These are phyloP conservation scores for Neodiprion pinetum DNA, from an alignment of 1,140 invertebrate genomes.

Conservation along the genomic window DNA sequence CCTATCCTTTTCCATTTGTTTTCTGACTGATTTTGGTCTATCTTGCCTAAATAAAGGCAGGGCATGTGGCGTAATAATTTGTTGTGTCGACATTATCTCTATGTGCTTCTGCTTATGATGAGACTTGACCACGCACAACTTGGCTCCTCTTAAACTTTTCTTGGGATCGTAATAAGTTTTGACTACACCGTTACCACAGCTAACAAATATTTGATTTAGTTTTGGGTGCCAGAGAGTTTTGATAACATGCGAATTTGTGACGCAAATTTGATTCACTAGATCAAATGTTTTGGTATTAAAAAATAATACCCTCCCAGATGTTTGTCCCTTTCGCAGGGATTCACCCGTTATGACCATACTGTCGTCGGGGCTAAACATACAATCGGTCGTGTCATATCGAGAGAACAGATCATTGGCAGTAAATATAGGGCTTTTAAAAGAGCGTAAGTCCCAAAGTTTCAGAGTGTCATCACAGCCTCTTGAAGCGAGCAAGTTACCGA, in stretches of 20 bases:
- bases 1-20: slow-evolving; percentile 91
- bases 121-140: slow-evolving; percentile 86
- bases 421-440: slow-evolving; percentile 81
- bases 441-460: slow-evolving; percentile 93
- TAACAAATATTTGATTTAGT: slow-evolving; percentile 94
- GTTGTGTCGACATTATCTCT: slow-evolving; percentile 87
- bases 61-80: slow-evolving; percentile 98
- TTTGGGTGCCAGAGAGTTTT: slow-evolving; percentile 95
- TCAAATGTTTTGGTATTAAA: slow-evolving; percentile 83
- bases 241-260: slow-evolving; percentile 84
- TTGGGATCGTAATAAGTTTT: slow-evolving; percentile 92
- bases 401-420: slow-evolving; percentile 78
- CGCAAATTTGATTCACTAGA: slow-evolving; percentile 74
- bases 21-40: slow-evolving; percentile 85
- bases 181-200: slow-evolving; percentile 89
- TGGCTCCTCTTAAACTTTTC: slow-evolving; percentile 87
- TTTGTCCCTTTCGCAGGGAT: slow-evolving; percentile 77
- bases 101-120: slow-evolving; percentile 80
- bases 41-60: slow-evolving; percentile 95
- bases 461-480: slow-evolving; percentile 92
- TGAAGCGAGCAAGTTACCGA: slow-evolving; percentile 80
- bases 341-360: slow-evolving; percentile 87
- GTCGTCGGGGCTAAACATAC: slow-evolving; percentile 94
- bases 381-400: slow-evolving; percentile 91
- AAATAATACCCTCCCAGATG: slow-evolving; percentile 80